phyloP scores from a whole-genome alignment of 1,140 invertebrate species.

The Tribolium castaneum region DNA sequence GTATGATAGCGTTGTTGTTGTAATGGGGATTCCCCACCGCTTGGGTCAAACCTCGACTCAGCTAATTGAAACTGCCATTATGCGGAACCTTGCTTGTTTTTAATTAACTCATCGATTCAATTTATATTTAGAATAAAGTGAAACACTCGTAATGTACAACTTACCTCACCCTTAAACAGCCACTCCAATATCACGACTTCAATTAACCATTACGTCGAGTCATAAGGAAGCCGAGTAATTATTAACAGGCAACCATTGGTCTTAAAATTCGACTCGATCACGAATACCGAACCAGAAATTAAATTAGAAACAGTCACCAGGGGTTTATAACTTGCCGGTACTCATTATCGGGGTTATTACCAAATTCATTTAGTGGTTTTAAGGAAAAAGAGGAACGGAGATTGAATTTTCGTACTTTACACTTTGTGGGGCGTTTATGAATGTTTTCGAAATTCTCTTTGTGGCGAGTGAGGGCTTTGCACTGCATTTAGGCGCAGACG shows the following conservation, averaged over 20 bases:
- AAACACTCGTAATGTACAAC: background rate
- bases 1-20: background rate
- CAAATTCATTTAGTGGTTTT: background rate
- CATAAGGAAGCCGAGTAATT: background rate
- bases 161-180: background rate
- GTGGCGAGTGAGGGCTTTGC: background rate
- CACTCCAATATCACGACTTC: background rate
- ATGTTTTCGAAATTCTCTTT: background rate
- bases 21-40: conserved; percentile 22
- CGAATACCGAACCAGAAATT: conserved; percentile 10
- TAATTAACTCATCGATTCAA: conserved; percentile 9
- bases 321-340: conserved; percentile 13
- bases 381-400: background rate
- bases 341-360: conserved; percentile 7
- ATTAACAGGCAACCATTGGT: conserved; percentile 9
- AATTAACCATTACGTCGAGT: background rate
- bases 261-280: background rate
- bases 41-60: background rate
- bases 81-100: background rate
- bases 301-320: conserved; percentile 7
- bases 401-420: background rate
- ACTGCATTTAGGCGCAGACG: background rate
- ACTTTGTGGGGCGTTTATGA: background rate
- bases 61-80: background rate
- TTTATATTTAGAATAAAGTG: conserved; percentile 13